phyloP scores from a whole-genome alignment of 2,113 vertebrate genomes.

The Rhinopomastus cyanomelas region DNA sequence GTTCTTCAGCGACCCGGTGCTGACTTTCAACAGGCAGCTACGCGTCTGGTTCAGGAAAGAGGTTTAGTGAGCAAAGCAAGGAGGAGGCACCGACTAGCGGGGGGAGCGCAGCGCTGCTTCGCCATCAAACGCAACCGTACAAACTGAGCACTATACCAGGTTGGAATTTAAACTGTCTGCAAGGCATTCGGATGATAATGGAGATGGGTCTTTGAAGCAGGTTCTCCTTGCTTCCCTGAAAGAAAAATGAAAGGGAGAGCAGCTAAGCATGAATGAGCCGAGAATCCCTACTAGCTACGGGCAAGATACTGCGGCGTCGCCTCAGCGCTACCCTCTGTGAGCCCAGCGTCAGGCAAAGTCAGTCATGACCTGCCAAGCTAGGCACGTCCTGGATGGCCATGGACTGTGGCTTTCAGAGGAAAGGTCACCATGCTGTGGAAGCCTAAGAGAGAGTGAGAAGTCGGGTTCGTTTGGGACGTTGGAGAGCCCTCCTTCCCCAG shows the following conservation, averaged over 20 bases:
- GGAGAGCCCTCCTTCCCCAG: slow-evolving; percentile 29
- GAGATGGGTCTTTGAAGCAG: slow-evolving; percentile 79
- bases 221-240: slow-evolving; percentile 80
- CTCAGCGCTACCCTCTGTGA: slow-evolving; percentile 43
- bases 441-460: slow-evolving; percentile 65
- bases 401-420: slow-evolving; percentile 61
- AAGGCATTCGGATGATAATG: slow-evolving; percentile 80
- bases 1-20: neutral
- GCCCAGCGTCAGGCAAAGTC: slow-evolving; percentile 57
- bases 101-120: slow-evolving; percentile 36
- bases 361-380: slow-evolving; percentile 61
- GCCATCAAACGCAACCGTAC: slow-evolving; percentile 64
- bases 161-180: slow-evolving; percentile 81
- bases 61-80: neutral
- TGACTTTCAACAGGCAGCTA: neutral
- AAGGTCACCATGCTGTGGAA: slow-evolving; percentile 58
- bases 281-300: slow-evolving; percentile 40
- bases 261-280: slow-evolving; percentile 75
- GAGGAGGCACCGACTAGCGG: neutral
- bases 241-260: slow-evolving; percentile 78
- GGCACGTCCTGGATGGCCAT: slow-evolving; percentile 55
- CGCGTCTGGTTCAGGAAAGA: neutral
- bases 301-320: slow-evolving; percentile 36
- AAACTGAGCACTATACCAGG: slow-evolving; percentile 78
- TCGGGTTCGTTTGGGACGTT: slow-evolving; percentile 40